phyloP scores from a whole-genome alignment of 2,113 vertebrate genomes.

The Leuciscus idus region DNA sequence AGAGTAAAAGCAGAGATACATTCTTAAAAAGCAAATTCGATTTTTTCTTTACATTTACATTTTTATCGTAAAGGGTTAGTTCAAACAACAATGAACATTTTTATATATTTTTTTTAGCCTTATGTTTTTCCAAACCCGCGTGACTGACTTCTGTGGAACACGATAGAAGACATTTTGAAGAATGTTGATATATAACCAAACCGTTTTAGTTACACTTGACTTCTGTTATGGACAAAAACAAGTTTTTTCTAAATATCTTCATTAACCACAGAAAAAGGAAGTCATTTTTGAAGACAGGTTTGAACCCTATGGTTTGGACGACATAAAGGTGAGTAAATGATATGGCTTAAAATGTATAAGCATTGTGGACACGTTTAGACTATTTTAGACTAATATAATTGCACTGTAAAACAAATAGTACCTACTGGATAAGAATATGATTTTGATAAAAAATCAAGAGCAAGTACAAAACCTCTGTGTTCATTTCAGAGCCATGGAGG shows the following conservation, averaged over 20 bases:
- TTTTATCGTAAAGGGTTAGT: not conserved
- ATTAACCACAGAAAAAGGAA: not conserved
- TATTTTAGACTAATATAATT: not conserved
- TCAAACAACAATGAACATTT: not conserved
- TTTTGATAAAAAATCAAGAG: too few species aligned
- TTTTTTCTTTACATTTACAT: not conserved
- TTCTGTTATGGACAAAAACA: not conserved
- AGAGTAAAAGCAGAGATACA: too few species aligned
- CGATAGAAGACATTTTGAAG: not conserved
- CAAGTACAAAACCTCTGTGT: not conserved
- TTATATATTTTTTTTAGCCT: not conserved
- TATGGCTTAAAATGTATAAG: not conserved
- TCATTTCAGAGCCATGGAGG: constrained; percentile 50
- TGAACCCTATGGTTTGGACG: too few species aligned
- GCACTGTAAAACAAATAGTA: too few species aligned
- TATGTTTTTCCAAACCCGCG: not conserved
- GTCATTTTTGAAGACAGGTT: too few species aligned
- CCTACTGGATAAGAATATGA: too few species aligned
- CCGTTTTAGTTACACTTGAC: not conserved
- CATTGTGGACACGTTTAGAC: not conserved
- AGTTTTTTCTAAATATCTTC: not conserved
- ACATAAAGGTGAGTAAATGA: too few species aligned
- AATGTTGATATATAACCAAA: not conserved
- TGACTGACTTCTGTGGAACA: not conserved
- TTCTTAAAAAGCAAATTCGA: not conserved